Percentiles rank a stretch among this genome's conserved stretches.
Evolutionary conservation across 2,113 vertebrate genomes (phyloP).

Genomic region (Passer domesticus): DNA sequence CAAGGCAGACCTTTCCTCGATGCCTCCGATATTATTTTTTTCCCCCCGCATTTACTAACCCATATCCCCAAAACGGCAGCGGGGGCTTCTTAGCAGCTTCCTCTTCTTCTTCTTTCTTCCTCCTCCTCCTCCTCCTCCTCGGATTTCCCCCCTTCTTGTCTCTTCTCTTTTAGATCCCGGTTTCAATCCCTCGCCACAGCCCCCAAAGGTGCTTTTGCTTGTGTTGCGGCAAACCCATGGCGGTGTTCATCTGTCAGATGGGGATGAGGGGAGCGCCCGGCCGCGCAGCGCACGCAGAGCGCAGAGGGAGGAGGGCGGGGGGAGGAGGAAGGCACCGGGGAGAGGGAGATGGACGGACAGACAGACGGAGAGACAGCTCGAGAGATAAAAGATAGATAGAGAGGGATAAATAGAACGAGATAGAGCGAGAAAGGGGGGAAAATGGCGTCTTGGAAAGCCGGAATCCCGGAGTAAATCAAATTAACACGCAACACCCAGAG

Average conservation of each 20-base stretch:
- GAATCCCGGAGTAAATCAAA: conserved; percentile 60
- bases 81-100: not conserved
- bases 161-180: conserved; percentile 63
- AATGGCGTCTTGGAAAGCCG: not conserved
- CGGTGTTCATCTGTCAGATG: conserved; percentile 46
- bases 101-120: not conserved
- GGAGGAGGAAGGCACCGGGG: conserved; percentile 25
- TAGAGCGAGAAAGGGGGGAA: not conserved
- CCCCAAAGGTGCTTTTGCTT: conserved; percentile 68
- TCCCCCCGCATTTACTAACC: conserved; percentile 49
- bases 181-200: conserved; percentile 56
- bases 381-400: conserved; percentile 41
- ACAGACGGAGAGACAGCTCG: conserved; percentile 41
- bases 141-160: conserved; percentile 8
- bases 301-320: conserved; percentile 27
- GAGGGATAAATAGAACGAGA: conserved; percentile 43
- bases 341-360: not conserved
- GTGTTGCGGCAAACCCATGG: conserved; percentile 75
- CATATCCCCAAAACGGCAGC: conserved; percentile 45
- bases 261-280: conserved; percentile 47
- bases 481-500: conserved; percentile 52
- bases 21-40: not conserved
- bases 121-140: not conserved
- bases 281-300: conserved; percentile 28
- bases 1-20: not conserved